Evolutionary conservation across 2,113 vertebrate genomes (phyloP).

Genomic region (Mirounga angustirostris): DNA sequence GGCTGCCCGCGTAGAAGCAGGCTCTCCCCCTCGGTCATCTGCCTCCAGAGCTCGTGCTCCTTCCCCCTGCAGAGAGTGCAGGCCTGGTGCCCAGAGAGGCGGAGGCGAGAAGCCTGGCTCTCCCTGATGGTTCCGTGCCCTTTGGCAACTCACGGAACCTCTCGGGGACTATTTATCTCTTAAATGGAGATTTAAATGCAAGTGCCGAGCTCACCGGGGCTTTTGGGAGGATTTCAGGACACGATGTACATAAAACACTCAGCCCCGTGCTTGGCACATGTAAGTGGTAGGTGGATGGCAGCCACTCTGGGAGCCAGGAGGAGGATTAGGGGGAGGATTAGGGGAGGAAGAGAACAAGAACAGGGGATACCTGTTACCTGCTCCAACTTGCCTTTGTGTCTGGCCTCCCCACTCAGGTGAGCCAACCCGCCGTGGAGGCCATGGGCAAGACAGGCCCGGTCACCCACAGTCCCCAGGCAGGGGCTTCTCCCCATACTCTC

Average conservation of each 20-base stretch:
- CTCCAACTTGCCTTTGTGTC: background rate
- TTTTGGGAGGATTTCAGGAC: background rate
- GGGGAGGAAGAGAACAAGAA: background rate
- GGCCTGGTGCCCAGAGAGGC: background rate
- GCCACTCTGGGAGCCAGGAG: fast-evolving
- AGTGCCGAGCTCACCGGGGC: background rate
- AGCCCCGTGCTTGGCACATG: background rate
- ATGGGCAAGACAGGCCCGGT: background rate
- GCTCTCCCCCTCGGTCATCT: fast-evolving
- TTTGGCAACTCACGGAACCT: conserved; percentile 17
- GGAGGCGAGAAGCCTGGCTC: background rate
- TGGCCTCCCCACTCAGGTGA: background rate
- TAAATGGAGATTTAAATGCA: conserved; percentile 46
- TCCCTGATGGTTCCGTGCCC: background rate
- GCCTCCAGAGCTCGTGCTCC: background rate
- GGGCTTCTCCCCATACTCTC: background rate
- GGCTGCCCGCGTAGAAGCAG: fast-evolving
- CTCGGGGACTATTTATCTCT: conserved; percentile 19
- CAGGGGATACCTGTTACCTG: background rate
- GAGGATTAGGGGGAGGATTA: background rate
- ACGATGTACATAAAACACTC: background rate
- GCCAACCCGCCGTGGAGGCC: background rate
- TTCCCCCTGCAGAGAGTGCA: background rate
- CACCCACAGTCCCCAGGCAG: background rate
- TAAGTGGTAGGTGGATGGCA: background rate